Evolutionary conservation across 2,113 vertebrate species (phyloP).

Genomic region (Balaeniceps rex): DNA sequence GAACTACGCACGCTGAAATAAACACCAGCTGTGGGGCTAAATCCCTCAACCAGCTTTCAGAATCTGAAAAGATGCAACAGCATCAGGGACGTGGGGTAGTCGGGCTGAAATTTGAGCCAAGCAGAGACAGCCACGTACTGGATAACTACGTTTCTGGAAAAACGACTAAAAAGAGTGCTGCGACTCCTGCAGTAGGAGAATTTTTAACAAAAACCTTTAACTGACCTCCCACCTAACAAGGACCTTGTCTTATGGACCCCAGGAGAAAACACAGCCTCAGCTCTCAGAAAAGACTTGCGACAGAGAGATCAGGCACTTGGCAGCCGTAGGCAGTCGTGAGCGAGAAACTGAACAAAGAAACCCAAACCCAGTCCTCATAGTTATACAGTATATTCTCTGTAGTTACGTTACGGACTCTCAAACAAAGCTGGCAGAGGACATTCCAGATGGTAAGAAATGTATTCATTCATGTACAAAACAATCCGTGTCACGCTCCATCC

Average conservation of each 20-base stretch:
- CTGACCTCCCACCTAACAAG: background rate
- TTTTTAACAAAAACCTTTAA: background rate
- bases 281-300: background rate
- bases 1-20: background rate
- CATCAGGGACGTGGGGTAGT: background rate
- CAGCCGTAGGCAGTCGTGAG: background rate
- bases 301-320: constrained; percentile 34
- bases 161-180: background rate
- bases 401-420: background rate
- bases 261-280: background rate
- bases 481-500: background rate
- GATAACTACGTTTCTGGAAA: background rate
- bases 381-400: background rate
- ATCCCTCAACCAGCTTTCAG: background rate
- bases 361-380: background rate
- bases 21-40: background rate
- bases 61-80: background rate
- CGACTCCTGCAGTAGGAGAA: background rate
- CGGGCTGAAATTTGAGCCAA: background rate
- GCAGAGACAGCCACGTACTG: background rate
- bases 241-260: background rate
- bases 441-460: background rate
- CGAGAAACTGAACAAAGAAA: background rate
- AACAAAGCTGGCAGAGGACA: background rate
- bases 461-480: background rate